phyloP scores from a whole-genome alignment of 2,113 vertebrate genomes.

The Steatornis caripensis region DNA sequence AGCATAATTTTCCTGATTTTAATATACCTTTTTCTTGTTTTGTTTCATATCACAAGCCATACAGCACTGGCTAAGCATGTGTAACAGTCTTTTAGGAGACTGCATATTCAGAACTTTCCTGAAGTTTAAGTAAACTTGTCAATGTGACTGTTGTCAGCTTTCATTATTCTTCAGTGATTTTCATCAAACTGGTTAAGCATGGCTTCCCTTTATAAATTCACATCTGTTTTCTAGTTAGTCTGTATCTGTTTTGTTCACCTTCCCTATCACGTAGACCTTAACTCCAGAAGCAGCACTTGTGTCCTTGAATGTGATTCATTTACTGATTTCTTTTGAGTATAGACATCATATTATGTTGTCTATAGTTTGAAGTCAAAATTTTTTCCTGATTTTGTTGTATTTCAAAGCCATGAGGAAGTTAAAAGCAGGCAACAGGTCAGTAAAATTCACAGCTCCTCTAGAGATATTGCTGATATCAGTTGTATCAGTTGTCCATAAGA shows the following conservation, averaged over 20 bases:
- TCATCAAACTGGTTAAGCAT: background rate
- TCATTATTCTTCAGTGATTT: background rate
- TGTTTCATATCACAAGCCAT: background rate
- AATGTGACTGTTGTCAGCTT: background rate
- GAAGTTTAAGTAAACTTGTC: background rate
- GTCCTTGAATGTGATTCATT: background rate
- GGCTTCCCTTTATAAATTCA: background rate
- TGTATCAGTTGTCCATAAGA: too few species aligned
- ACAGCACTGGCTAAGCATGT: background rate
- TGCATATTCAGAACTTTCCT: background rate
- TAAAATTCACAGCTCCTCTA: background rate
- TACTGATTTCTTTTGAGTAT: background rate
- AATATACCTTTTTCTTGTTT: rapidly evolving
- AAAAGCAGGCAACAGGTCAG: background rate
- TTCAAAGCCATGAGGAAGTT: background rate
- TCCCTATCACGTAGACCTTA: background rate
- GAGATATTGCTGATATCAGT: background rate
- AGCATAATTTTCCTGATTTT: background rate
- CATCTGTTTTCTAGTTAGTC: background rate
- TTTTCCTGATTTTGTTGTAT: background rate
- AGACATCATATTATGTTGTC: background rate
- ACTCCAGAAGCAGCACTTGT: background rate
- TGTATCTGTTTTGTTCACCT: background rate
- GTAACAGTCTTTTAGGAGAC: background rate
- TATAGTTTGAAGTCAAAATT: background rate